phyloP scores from a whole-genome alignment of 2,797 vertebrate genomes.

The Percopsis omiscomaycus region DNA sequence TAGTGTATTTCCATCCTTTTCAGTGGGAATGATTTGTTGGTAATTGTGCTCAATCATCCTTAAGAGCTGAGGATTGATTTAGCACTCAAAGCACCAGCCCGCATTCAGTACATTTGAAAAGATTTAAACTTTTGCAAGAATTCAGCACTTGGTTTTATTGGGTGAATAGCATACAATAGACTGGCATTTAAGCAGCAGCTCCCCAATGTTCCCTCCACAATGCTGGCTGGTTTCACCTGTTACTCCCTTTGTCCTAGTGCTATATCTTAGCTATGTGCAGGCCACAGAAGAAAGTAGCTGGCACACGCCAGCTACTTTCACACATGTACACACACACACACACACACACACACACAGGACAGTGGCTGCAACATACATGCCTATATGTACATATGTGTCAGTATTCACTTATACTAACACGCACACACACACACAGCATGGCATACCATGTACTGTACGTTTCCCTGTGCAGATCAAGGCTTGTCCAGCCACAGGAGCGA shows the following conservation, averaged over 20 bases:
- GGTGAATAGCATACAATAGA: background rate
- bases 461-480: conserved; percentile 69
- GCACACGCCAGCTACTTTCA: no score
- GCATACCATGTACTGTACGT: conserved; percentile 24
- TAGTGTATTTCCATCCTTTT: background rate
- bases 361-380: background rate
- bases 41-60: background rate
- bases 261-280: no score
- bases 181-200: no score
- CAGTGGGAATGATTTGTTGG: background rate
- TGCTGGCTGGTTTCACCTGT: background rate
- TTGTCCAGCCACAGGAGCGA: conserved; percentile 63
- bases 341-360: background rate
- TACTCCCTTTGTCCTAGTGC: background rate
- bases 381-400: background rate
- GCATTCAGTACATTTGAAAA: background rate
- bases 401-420: conserved; percentile 7
- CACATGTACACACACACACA: conserved; percentile 4
- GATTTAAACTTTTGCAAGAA: background rate
- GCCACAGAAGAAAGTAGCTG: no score
- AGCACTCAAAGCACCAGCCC: background rate
- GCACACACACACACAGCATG: conserved; percentile 2
- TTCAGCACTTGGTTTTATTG: background rate
- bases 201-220: background rate
- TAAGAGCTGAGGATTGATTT: background rate